These are phyloP conservation scores for Lacanobia oleracea DNA, from an alignment of 2,888 invertebrate genomes.

Conservation along the genomic window DNA sequence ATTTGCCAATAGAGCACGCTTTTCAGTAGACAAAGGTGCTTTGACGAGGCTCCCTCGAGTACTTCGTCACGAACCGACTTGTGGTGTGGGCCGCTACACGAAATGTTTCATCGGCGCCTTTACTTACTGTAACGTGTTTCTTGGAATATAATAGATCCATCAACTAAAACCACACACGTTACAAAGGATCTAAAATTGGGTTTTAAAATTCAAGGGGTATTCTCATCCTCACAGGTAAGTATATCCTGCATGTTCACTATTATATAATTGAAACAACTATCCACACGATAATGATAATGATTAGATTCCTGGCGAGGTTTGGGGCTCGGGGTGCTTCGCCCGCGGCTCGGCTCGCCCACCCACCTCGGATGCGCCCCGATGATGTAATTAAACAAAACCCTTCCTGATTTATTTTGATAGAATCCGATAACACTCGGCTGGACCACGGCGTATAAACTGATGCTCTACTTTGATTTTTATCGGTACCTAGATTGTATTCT, in stretches of 20 bases:
- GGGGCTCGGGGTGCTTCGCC: slow-evolving; percentile 72
- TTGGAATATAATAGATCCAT: slow-evolving; percentile 38
- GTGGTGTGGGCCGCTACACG: slow-evolving; percentile 50
- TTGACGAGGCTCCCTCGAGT: slow-evolving; percentile 74
- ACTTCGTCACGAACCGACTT: slow-evolving; percentile 65
- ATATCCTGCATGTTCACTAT: slow-evolving; percentile 72
- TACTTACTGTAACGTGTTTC: slow-evolving; percentile 23
- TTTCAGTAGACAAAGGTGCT: slow-evolving; percentile 79
- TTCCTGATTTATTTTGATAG: slow-evolving; percentile 81
- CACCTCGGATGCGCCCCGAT: slow-evolving; percentile 76
- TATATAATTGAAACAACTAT: slow-evolving; percentile 75
- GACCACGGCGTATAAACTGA: slow-evolving; percentile 69
- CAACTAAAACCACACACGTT: slow-evolving; percentile 38
- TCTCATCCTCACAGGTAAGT: slow-evolving; percentile 56
- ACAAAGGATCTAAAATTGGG: slow-evolving; percentile 32
- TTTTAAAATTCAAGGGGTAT: slow-evolving; percentile 39
- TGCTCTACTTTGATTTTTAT: slow-evolving; percentile 68
- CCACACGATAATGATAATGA: slow-evolving; percentile 77
- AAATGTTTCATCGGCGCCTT: slow-evolving; percentile 68
- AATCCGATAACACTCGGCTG: slow-evolving; percentile 74
- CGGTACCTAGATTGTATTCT: slow-evolving; percentile 5
- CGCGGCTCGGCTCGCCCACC: slow-evolving; percentile 75
- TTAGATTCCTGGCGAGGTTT: slow-evolving; percentile 73
- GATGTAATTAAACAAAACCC: slow-evolving; percentile 80
- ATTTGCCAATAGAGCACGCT: slow-evolving; percentile 81